phyloP scores from a whole-genome alignment of 2,113 vertebrate genomes.

The Cyrtonyx montezumae region DNA sequence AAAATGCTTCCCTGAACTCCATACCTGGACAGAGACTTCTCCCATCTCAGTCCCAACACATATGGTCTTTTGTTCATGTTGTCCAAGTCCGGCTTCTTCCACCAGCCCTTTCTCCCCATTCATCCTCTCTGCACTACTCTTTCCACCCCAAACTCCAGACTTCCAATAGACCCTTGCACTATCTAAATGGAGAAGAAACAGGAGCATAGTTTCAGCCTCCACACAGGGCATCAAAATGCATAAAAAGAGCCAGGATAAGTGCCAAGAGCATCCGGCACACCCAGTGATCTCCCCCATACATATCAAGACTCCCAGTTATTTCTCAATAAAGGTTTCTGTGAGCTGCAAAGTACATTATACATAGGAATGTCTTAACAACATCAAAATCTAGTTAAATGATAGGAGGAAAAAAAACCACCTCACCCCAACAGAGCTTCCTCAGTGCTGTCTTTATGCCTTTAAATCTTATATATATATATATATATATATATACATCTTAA shows the following conservation, averaged over 20 bases:
- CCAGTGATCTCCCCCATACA: neutral
- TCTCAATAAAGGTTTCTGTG: neutral
- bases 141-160: neutral
- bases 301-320: neutral
- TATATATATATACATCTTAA: neutral
- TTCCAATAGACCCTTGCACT: neutral
- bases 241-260: neutral
- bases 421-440: neutral
- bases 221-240: neutral
- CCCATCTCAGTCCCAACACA: neutral
- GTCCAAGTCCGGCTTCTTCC: neutral
- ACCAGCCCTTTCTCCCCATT: neutral
- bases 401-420: neutral
- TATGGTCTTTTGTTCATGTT: neutral
- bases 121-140: neutral
- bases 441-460: neutral
- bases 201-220: accelerated
- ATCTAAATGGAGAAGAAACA: neutral
- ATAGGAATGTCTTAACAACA: neutral
- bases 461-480: neutral
- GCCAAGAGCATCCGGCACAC: neutral
- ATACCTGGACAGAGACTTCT: neutral
- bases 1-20: neutral
- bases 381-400: neutral
- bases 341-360: neutral